phyloP scores from a whole-genome alignment of 2,113 vertebrate species.

The Syngnathus floridae region DNA sequence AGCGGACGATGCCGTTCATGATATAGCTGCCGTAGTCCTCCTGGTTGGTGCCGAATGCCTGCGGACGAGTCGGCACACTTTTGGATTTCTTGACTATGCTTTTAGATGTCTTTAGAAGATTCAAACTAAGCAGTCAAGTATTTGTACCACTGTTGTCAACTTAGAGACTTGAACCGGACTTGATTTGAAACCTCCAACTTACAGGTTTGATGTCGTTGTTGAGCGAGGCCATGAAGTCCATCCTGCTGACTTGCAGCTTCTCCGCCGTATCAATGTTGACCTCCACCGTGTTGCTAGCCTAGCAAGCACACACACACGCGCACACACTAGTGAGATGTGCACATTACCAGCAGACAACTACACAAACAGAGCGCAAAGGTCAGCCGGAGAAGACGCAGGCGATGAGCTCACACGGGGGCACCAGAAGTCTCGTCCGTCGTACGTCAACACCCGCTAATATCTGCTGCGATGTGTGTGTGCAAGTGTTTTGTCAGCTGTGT shows the following conservation, averaged over 20 bases:
- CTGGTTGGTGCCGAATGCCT: slow-evolving; percentile 98
- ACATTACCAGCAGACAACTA: slow-evolving; percentile 19
- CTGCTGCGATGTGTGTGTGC: slow-evolving; percentile 15
- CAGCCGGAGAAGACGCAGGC: slow-evolving; percentile 30
- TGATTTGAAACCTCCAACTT: slow-evolving; percentile 30
- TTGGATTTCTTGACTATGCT: too few relatives aligned
- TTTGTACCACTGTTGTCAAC: too few relatives aligned
- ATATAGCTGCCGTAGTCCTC: slow-evolving; percentile 96
- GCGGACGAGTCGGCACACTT: not conserved
- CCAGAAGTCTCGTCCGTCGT: slow-evolving; percentile 59
- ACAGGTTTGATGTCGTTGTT: slow-evolving; percentile 98
- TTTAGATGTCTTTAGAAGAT: too few relatives aligned
- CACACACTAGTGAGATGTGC: not conserved
- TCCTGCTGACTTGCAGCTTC: slow-evolving; percentile 84
- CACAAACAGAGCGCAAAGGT: slow-evolving; percentile 50
- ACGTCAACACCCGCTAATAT: slow-evolving; percentile 83
- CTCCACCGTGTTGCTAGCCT: slow-evolving; percentile 95
- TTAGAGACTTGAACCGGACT: too few relatives aligned
- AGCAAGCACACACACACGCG: not conserved
- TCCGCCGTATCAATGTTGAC: slow-evolving; percentile 97
- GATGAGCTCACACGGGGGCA: slow-evolving; percentile 38
- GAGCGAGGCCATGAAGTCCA: slow-evolving; percentile 88
- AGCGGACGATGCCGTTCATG: slow-evolving; percentile 98
- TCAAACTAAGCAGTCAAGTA: too few relatives aligned
- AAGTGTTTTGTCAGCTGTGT: slow-evolving; percentile 25